These are phyloP conservation scores for Pitta sordida DNA, from an alignment of 2,113 vertebrate genomes.

Conservation along the genomic window DNA sequence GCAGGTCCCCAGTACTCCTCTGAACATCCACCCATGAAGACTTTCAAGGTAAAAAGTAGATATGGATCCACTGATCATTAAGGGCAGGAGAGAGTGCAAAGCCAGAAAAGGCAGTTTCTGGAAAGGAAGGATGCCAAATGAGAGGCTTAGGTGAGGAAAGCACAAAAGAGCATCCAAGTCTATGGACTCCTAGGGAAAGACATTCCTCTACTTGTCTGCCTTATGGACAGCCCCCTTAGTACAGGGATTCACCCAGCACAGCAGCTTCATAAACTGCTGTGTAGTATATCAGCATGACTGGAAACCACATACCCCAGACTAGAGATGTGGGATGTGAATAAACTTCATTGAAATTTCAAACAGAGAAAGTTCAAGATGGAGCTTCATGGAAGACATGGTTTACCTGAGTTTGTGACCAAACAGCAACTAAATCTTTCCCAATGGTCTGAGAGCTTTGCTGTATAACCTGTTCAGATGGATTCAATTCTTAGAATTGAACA, in stretches of 20 bases:
- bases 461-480: not conserved
- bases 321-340: not conserved
- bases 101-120: not conserved
- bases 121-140: not conserved
- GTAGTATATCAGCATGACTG: not conserved
- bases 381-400: not conserved
- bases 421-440: not conserved
- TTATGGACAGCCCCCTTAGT: not conserved
- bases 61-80: not conserved
- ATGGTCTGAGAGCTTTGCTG: not conserved
- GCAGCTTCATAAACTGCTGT: not conserved
- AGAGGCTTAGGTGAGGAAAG: not conserved
- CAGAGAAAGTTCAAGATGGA: not conserved
- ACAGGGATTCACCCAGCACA: not conserved
- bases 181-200: not conserved
- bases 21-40: not conserved
- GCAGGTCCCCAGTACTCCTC: not conserved
- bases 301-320: not conserved
- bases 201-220: not conserved
- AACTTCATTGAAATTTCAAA: not conserved
- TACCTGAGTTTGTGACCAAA: not conserved
- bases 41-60: no score
- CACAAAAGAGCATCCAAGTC: not conserved
- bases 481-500: not conserved
- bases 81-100: not conserved